A percentile compares a stretch with the other conserved stretches of the same genome.
phyloP scores from a whole-genome alignment of 2,888 invertebrate genomes.

The Pandemis heparana region DNA sequence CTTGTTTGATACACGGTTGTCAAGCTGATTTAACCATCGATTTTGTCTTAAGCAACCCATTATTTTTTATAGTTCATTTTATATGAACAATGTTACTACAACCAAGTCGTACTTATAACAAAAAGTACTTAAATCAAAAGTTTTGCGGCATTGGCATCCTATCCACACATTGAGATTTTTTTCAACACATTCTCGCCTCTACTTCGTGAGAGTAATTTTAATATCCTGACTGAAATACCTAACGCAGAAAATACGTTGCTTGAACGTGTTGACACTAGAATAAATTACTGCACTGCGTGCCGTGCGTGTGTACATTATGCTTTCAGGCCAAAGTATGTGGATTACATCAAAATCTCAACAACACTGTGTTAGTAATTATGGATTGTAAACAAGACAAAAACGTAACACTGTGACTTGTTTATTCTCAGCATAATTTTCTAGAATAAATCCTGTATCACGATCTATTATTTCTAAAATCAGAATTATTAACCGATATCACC shows the following conservation, averaged over 20 bases:
- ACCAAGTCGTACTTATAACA: no score
- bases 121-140: neutral
- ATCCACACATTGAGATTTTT: conserved; percentile 10
- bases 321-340: neutral
- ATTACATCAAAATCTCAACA: conserved; percentile 3
- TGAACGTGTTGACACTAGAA: conserved; percentile 35
- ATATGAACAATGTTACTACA: no score
- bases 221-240: conserved; percentile 22
- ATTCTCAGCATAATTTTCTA: no score
- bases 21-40: no score
- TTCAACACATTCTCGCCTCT: conserved; percentile 9
- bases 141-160: conserved; percentile 5
- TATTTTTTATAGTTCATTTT: no score
- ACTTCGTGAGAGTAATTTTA: conserved; percentile 29
- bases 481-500: no score
- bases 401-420: no score
- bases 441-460: no score
- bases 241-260: conserved; percentile 15
- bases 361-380: neutral
- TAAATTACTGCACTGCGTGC: conserved; percentile 33
- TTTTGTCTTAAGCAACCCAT: no score
- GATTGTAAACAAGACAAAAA: no score
- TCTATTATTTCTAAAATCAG: no score
- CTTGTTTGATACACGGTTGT: no score
- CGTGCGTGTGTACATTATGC: conserved; percentile 7